Percentiles rank a stretch among this genome's conserved stretches.
phyloP scores from a whole-genome alignment of 2,113 vertebrate genomes.

The Eptatretus burgeri region DNA sequence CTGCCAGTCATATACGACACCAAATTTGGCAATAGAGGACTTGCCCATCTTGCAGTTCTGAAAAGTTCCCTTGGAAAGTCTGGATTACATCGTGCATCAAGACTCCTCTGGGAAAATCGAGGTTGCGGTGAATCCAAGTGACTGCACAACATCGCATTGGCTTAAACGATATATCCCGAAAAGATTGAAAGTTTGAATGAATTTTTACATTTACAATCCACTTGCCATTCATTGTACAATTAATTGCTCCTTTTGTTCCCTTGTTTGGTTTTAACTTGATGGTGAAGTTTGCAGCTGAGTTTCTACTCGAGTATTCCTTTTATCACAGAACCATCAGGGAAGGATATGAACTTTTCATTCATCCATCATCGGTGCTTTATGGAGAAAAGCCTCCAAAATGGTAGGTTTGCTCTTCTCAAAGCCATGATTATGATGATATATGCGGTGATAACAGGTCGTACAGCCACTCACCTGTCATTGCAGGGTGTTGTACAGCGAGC shows the following conservation, averaged over 20 bases:
- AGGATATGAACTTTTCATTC: slow-evolving; percentile 70
- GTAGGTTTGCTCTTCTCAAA: slow-evolving; percentile 16
- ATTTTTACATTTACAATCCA: not conserved
- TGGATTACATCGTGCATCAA: no score
- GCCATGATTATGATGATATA: not conserved
- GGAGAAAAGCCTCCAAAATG: slow-evolving; percentile 84
- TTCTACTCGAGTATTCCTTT: slow-evolving; percentile 8
- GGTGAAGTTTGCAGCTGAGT: not conserved
- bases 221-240: not conserved
- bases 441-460: not conserved
- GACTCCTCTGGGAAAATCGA: no score
- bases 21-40: no score
- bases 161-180: not conserved
- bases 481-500: slow-evolving; percentile 90
- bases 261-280: not conserved
- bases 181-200: not conserved
- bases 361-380: slow-evolving; percentile 64
- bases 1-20: no score
- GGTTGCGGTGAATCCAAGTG: no score
- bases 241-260: not conserved
- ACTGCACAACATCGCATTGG: no score
- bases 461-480: not conserved
- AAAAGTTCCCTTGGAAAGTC: no score
- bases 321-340: slow-evolving; percentile 57
- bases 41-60: no score